These are phyloP conservation scores for Aporophyla lueneburgensis DNA, from an alignment of 2,888 invertebrate species.

Conservation along the genomic window DNA sequence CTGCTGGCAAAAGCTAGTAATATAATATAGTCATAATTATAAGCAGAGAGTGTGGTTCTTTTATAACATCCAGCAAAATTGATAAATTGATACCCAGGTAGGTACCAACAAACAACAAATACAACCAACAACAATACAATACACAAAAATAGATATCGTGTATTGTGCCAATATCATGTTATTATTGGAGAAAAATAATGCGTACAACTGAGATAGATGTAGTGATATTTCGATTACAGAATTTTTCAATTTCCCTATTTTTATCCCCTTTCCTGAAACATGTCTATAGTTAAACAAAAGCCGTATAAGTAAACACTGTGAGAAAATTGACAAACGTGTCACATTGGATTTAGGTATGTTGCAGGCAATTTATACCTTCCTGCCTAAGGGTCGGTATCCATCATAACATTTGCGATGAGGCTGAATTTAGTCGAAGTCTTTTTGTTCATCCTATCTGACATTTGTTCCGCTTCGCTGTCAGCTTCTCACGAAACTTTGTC, in stretches of 20 bases:
- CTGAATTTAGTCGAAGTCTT: conserved; percentile 39
- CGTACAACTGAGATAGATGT: neutral
- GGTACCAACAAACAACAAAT: too few relatives aligned
- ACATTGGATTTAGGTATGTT: conserved; percentile 47
- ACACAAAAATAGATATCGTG: neutral
- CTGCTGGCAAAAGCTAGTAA: too few relatives aligned
- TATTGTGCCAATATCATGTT: neutral
- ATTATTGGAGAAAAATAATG: neutral
- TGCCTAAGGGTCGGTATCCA: conserved; percentile 44
- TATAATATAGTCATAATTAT: too few relatives aligned
- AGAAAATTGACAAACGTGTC: conserved; percentile 48
- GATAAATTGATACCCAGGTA: too few relatives aligned
- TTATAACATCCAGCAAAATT: neutral
- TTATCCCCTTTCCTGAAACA: neutral
- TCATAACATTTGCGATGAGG: conserved; percentile 61
- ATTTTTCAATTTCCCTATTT: neutral
- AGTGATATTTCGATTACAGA: neutral
- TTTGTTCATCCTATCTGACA: conserved; percentile 53
- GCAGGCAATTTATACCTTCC: conserved; percentile 8
- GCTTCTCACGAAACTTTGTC: conserved; percentile 66
- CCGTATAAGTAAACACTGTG: neutral
- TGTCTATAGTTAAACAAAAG: neutral
- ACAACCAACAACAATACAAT: too few relatives aligned
- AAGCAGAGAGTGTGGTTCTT: neutral
- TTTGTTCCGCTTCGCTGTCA: conserved; percentile 52